A percentile compares a stretch with the other conserved stretches of the same genome.
These are phyloP conservation scores for Tridacna crocea DNA, from an alignment of 2,888 invertebrate species.

Conservation along the genomic window DNA sequence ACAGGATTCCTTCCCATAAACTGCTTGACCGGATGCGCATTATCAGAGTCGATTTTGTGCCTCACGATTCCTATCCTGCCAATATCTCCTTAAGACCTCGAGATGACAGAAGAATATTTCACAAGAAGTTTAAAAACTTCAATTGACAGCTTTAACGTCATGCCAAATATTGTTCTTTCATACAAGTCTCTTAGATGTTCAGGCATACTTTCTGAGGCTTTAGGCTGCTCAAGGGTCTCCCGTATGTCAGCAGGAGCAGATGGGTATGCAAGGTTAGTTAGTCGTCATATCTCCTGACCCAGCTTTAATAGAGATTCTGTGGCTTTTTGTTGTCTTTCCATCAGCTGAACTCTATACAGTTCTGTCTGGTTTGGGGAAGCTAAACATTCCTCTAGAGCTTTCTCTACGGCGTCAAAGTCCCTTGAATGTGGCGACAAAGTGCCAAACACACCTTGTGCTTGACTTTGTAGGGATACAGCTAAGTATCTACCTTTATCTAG, in stretches of 20 bases:
- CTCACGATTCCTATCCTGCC: slow-evolving; percentile 25
- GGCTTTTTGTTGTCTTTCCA: too few relatives aligned
- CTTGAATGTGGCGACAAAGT: background rate
- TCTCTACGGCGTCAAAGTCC: background rate
- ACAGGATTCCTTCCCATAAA: slow-evolving; percentile 22
- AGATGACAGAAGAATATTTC: too few relatives aligned
- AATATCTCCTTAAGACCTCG: too few relatives aligned
- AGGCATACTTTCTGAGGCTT: too few relatives aligned
- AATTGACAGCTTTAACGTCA: too few relatives aligned
- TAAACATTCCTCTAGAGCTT: background rate
- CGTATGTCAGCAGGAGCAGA: background rate
- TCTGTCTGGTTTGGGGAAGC: background rate
- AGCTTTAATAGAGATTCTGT: background rate
- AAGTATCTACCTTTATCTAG: too few relatives aligned
- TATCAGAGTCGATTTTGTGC: slow-evolving; percentile 32
- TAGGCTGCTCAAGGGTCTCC: background rate
- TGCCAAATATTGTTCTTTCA: too few relatives aligned
- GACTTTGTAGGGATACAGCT: too few relatives aligned
- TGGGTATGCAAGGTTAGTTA: background rate
- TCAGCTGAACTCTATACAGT: background rate
- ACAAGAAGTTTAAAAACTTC: too few relatives aligned
- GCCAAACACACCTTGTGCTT: background rate
- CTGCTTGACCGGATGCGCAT: slow-evolving; percentile 30
- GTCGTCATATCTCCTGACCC: too few relatives aligned
- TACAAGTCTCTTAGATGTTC: too few relatives aligned